Evolutionary conservation across 2,113 vertebrate species (phyloP).

Genomic region (Myotis brandtii): DNA sequence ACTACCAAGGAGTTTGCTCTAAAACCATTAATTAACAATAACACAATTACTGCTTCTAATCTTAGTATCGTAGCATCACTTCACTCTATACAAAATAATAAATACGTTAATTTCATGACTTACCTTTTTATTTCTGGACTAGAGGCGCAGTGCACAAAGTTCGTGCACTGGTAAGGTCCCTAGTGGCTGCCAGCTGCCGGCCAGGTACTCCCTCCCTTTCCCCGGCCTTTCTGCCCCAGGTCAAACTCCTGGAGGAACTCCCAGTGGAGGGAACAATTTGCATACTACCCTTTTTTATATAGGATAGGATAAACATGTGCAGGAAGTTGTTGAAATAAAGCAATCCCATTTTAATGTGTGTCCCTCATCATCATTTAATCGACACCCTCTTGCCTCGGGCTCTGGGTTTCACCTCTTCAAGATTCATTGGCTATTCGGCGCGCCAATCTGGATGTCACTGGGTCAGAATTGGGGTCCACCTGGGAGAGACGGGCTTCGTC

Average conservation of each 20-base stretch:
- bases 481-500: neutral
- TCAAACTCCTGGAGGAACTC: no score
- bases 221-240: no score
- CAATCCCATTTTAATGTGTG: neutral
- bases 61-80: neutral
- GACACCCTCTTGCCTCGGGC: neutral
- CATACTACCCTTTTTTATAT: no score
- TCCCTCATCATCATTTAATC: neutral
- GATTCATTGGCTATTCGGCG: neutral
- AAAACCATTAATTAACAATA: neutral
- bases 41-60: neutral
- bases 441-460: neutral
- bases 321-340: neutral
- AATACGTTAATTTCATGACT: neutral
- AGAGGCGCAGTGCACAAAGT: no score
- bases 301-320: neutral
- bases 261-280: no score
- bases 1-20: neutral
- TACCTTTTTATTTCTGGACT: neutral
- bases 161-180: no score
- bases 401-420: slow-evolving; percentile 11
- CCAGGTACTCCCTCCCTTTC: no score
- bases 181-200: no score
- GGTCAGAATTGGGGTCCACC: neutral
- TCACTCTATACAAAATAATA: neutral